Conservation (phyloP, 2,797 vertebrate genomes). For the Spatula clypeata region DNA sequence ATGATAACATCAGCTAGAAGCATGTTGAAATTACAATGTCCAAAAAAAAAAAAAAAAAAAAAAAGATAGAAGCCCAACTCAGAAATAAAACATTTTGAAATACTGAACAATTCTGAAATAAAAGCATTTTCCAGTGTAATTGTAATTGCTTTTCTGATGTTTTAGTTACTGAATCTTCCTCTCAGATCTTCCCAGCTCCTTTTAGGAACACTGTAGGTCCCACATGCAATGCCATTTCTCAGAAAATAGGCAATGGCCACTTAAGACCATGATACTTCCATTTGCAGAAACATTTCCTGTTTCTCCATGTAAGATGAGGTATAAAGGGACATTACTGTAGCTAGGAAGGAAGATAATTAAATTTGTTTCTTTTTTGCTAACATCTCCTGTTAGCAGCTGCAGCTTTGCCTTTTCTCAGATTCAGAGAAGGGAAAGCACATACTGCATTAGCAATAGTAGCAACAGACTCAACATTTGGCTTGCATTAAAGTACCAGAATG, state of each 20-base stretch:
- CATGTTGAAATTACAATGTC: neutral
- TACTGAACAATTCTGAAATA: neutral
- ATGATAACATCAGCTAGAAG: neutral
- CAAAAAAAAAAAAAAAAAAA: neutral
- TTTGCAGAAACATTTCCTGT: neutral
- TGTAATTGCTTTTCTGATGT: neutral
- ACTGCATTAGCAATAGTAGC: neutral
- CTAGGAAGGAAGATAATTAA: neutral
- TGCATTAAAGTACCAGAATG: neutral
- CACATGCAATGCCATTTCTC: neutral
- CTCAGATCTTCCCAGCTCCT: neutral
- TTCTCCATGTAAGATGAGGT: neutral
- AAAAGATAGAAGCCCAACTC: neutral
- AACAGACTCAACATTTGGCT: neutral
- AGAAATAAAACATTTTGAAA: neutral
- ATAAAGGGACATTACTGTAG: neutral
- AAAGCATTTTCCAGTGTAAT: neutral
- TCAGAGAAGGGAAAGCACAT: neutral
- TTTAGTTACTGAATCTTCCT: neutral
- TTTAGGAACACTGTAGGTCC: neutral
- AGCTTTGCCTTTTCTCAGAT: neutral
- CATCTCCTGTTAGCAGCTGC: neutral
- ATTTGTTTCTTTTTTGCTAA: neutral
- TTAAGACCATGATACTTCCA: neutral
- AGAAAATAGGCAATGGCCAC: neutral